phyloP scores from a whole-genome alignment of 1,140 invertebrate genomes.

The Papilio polytes region DNA sequence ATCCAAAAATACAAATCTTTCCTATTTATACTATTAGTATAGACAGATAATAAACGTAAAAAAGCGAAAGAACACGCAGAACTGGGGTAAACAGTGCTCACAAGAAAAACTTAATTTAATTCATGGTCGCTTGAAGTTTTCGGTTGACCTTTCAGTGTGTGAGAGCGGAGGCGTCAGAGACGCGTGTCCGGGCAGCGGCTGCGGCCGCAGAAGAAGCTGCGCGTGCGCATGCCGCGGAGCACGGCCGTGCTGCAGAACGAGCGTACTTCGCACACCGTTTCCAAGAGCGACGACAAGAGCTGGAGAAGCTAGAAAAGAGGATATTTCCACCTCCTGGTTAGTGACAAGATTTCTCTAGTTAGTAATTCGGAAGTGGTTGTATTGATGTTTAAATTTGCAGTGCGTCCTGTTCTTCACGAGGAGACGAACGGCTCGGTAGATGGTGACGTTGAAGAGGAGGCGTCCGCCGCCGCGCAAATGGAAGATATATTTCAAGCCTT shows the following conservation, averaged over 20 bases:
- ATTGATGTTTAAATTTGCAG: constrained; percentile 44
- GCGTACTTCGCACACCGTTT: constrained; percentile 87
- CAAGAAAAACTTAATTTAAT: too few relatives aligned
- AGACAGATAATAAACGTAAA: too few relatives aligned
- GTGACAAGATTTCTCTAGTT: neutral
- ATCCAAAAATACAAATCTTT: too few relatives aligned
- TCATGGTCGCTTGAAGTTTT: too few relatives aligned
- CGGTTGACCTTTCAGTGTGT: constrained; percentile 77
- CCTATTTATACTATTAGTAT: too few relatives aligned
- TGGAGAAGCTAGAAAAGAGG: constrained; percentile 89
- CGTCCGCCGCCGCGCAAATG: constrained; percentile 81
- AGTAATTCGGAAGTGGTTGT: too few relatives aligned
- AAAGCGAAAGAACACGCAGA: too few relatives aligned
- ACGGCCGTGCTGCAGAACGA: constrained; percentile 86
- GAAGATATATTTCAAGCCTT: constrained; percentile 89
- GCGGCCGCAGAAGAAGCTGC: constrained; percentile 88
- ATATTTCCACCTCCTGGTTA: constrained; percentile 85
- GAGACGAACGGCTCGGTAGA: constrained; percentile 84
- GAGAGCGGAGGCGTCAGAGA: constrained; percentile 88
- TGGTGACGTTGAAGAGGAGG: constrained; percentile 79
- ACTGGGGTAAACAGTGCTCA: too few relatives aligned
- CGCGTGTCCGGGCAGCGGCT: constrained; percentile 87
- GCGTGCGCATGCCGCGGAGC: constrained; percentile 85
- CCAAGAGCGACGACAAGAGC: constrained; percentile 86
- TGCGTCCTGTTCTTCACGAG: constrained; percentile 76